Evolutionary conservation across 1,140 invertebrate genomes (phyloP), one percentile per base, ranked within the genome.

Genomic region (Anoplolepis gracilipes): DNA sequence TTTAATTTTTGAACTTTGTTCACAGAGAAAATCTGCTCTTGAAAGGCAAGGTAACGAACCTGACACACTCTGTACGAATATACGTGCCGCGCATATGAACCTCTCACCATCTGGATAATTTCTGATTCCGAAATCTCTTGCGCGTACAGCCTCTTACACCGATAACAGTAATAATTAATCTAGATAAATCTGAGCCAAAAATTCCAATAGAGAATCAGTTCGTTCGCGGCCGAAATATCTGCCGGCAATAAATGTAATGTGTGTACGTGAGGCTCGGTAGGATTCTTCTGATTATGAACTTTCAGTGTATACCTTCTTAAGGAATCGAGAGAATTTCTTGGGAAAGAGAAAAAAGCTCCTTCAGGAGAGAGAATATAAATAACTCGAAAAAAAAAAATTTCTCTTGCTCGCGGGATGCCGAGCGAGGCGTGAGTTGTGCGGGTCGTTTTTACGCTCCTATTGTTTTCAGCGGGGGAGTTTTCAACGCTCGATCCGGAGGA

Each of bases 261-360:
- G 62, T 13, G 3, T 65, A 65, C n/a, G 46, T 42, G 33, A 62
- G 53, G 53, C 90, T 90, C 78, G 75, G n/a, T 42, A 87, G 87
- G 57, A n/a, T 67, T 85, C 2, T 78, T 81, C 70, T 57, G 59
- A 88, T 87, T 85, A 87, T 73, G 72, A 72, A 90, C 87, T 90
- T 90, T 91, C 89, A 88, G 53, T n/a, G n/a, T 91, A 88, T 75
- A 90, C 59, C 57, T 67, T 65, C 70, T 85, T 85, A 25, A 86
- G 70, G 69, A 82, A 73, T 82, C 67, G 11, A 61, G 11, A 61
- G 69, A 85, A 86, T 76, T n/a, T 62, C 2, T 49, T 6, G 46
- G 10, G 39, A 1, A 10, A 2, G 39, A 36, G 11, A 42, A 1
- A 19, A 16, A 42, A 73, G 28, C n/a, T 65, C 57, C 57, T 62